Conservation (phyloP, 2,113 vertebrate species). For the Chionomys nivalis region DNA sequence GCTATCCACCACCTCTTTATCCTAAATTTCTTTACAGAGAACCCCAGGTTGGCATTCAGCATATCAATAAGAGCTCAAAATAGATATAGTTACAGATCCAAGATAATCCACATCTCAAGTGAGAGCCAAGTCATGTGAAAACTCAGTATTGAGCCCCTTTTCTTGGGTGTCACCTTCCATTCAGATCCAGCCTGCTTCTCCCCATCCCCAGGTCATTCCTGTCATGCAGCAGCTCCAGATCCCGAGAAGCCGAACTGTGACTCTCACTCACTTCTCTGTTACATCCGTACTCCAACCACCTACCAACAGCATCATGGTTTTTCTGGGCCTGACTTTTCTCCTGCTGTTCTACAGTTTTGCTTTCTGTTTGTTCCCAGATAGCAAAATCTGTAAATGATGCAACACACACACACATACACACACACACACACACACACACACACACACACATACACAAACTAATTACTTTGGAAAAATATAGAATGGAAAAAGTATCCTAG, state of each 20-base stretch:
- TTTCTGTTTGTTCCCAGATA: not conserved
- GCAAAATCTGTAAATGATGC: not conserved
- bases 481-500: not conserved
- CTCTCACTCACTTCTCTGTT: not conserved
- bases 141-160: not conserved
- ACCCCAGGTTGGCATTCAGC: not conserved
- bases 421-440: no score
- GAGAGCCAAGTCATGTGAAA: not conserved
- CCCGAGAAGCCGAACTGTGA: fast-evolving
- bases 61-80: not conserved
- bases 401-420: not conserved
- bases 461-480: not conserved
- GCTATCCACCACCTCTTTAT: not conserved
- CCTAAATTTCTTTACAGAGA: not conserved
- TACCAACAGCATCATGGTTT: not conserved
- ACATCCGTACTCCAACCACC: not conserved
- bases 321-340: not conserved
- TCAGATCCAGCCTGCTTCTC: not conserved
- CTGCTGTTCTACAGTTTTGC: not conserved
- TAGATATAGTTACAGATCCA: fast-evolving
- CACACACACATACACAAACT: not conserved
- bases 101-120: not conserved
- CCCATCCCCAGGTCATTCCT: not conserved
- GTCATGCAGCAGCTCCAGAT: no score
- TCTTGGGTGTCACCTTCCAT: not conserved